Evolutionary conservation across 2,113 vertebrate species (phyloP), one percentile per base, ranked within the genome.

Genomic region (Bambusicola thoracicus): DNA sequence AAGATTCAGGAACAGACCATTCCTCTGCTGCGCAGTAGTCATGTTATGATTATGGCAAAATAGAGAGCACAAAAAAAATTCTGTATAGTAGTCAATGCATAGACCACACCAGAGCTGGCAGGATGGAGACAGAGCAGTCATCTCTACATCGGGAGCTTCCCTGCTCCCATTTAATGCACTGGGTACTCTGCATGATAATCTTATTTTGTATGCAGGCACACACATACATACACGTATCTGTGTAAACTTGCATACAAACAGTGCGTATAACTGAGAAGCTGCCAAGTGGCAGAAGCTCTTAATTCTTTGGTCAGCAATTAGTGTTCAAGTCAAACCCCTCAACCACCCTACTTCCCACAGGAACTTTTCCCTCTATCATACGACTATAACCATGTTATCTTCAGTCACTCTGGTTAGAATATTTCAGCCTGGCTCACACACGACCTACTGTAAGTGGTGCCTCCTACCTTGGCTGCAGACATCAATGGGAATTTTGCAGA

Each of bases 201-300:
- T 8, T 27, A 12, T 1, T 38, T 38, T 21, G 15, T 44, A 27
- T 4, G 21, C 4, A 56, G 2, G n/a, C 5, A 27, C 2, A 4
- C 0, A 0, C 29, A 12, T 8, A 22, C 11, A 13, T 3, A 46
- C 6, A 13, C 5, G 8, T 8, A n/a, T 9, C 15, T 29, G 56
- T 53, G 41, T 41, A 67, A 85, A 75, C 13, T 32, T 9, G 30
- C 13, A 43, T 4, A 62, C 4, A 22, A 9, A 15, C 24, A 38
- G 13, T 3, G 40, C 69, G 9, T 5, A 15, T 11, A 73, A 74
- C 0, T 41, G 55, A 56, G 44, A 90, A 78, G 49, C 11, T 30
- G 55, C 40, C 40, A 89, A 84, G 48, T 12, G 43, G 46, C 29
- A 56, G 44, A 61, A 74, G 32, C 34, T 38, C 32, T n/a, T 67